These are phyloP conservation scores for Lysandra bellargus DNA, from an alignment of 2,888 invertebrate species.

Conservation along the genomic window DNA sequence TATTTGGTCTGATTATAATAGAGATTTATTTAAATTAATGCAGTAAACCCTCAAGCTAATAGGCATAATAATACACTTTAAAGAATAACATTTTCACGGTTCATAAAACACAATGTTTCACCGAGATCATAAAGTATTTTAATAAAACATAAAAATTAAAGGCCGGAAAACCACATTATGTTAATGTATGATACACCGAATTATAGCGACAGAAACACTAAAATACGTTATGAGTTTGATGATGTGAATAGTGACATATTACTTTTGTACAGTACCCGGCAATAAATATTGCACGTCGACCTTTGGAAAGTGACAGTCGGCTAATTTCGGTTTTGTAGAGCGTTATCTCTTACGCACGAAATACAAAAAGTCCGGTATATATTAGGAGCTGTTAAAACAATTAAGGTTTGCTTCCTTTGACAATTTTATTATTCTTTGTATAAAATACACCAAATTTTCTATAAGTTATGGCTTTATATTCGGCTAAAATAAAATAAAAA, in stretches of 20 bases:
- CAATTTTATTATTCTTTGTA: too few relatives aligned
- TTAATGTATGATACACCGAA: not conserved
- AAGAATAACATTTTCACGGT: not conserved
- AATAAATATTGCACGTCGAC: too few relatives aligned
- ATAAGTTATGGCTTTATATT: too few relatives aligned
- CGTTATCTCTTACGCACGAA: too few relatives aligned
- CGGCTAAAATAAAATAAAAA: too few relatives aligned
- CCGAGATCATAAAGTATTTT: not conserved
- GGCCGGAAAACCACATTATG: constrained; percentile 10
- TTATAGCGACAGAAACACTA: not conserved
- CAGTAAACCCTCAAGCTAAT: not conserved
- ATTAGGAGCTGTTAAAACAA: too few relatives aligned
- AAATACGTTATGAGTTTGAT: not conserved
- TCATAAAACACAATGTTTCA: constrained; percentile 6
- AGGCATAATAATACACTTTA: constrained; percentile 8
- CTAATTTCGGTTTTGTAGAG: too few relatives aligned
- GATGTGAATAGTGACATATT: not conserved
- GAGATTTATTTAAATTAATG: not conserved
- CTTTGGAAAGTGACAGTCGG: too few relatives aligned
- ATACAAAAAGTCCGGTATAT: too few relatives aligned
- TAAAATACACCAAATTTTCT: too few relatives aligned
- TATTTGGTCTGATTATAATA: not conserved
- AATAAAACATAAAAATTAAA: constrained; percentile 9
- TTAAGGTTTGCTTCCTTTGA: too few relatives aligned
- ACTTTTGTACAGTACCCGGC: too few relatives aligned